phyloP scores from a whole-genome alignment of 2,797 vertebrate genomes.

The Bucorvus abyssinicus region DNA sequence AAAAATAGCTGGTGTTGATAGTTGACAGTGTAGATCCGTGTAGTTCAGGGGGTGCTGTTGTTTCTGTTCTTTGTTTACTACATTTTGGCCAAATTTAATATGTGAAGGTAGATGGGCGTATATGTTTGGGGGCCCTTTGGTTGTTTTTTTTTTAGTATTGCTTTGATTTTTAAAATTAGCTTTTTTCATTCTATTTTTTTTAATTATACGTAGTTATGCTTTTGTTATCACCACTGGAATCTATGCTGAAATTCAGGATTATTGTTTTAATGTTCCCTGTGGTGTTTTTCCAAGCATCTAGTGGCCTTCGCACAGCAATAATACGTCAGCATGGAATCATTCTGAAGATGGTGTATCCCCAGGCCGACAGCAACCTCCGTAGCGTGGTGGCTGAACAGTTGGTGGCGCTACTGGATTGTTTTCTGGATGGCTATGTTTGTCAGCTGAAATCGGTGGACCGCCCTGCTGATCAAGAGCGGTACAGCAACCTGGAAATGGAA shows the following conservation, averaged over 20 bases:
- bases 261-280: background rate
- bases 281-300: constrained; percentile 78
- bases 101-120: background rate
- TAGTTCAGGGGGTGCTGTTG: background rate
- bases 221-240: background rate
- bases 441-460: constrained; percentile 89
- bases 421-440: constrained; percentile 85
- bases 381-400: constrained; percentile 86
- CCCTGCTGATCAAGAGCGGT: constrained; percentile 83
- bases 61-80: background rate
- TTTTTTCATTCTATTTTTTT: background rate
- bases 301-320: constrained; percentile 79
- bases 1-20: background rate
- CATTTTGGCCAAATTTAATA: background rate
- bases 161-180: background rate
- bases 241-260: no score
- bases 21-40: background rate
- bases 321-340: constrained; percentile 84
- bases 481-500: constrained; percentile 86
- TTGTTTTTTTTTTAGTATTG: background rate
- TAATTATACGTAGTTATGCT: background rate
- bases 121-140: no score
- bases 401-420: constrained; percentile 87
- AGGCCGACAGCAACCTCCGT: constrained; percentile 87
- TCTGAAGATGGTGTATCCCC: constrained; percentile 87